These are phyloP conservation scores for Papilio polytes DNA, from an alignment of 1,140 invertebrate genomes.

Conservation along the genomic window DNA sequence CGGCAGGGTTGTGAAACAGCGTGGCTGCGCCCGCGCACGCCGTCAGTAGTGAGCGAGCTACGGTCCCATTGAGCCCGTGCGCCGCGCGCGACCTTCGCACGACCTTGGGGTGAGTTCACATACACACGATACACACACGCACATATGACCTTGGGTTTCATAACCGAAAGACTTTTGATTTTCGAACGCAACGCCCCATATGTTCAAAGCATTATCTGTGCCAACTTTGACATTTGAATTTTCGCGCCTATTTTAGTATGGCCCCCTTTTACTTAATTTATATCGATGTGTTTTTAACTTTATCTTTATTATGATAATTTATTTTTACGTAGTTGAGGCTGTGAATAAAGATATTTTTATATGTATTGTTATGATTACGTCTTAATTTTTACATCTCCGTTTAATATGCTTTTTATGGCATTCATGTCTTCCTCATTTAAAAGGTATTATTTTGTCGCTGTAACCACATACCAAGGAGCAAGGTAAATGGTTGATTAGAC, in stretches of 20 bases:
- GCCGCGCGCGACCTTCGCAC: slow-evolving; percentile 56
- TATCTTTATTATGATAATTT: not conserved
- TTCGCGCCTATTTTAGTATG: slow-evolving; percentile 11
- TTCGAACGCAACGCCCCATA: slow-evolving; percentile 22
- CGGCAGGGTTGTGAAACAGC: slow-evolving; percentile 70
- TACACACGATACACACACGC: slow-evolving; percentile 51
- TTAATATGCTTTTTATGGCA: not conserved
- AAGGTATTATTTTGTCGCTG: too few relatives aligned
- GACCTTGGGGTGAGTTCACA: slow-evolving; percentile 75
- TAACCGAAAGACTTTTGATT: slow-evolving; percentile 19
- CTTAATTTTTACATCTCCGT: not conserved
- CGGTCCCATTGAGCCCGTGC: slow-evolving; percentile 61
- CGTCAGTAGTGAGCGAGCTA: slow-evolving; percentile 69
- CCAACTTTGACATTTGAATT: slow-evolving; percentile 26
- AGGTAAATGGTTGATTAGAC: too few relatives aligned
- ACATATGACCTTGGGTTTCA: slow-evolving; percentile 51
- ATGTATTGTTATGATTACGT: not conserved
- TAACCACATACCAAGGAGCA: too few relatives aligned
- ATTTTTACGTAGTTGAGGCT: not conserved
- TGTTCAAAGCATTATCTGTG: slow-evolving; percentile 33
- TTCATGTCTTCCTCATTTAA: too few relatives aligned
- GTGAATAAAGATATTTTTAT: not conserved
- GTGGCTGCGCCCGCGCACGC: slow-evolving; percentile 44
- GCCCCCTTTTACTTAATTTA: not conserved
- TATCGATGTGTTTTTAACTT: not conserved